Evolutionary conservation across 2,113 vertebrate genomes (phyloP).

Genomic region (Ranitomeya imitator): DNA sequence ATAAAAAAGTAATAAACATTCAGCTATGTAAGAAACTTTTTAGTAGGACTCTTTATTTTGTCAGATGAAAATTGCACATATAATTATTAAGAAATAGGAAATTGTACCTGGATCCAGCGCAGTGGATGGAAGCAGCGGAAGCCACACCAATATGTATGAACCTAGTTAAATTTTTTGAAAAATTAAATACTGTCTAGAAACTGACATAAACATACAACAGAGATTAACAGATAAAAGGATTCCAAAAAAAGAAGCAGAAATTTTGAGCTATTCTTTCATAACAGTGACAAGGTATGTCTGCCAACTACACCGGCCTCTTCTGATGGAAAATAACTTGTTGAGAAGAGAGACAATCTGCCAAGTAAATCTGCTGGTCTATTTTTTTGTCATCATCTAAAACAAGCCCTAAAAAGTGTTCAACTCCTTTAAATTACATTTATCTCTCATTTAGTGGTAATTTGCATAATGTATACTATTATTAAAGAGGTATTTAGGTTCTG

Average conservation of each 20-base stretch:
- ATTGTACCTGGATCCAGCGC: constrained; percentile 49
- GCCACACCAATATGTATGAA: constrained; percentile 47
- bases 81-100: constrained; percentile 19
- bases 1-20: background rate
- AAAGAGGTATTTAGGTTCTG: no score
- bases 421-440: no score
- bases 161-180: constrained; percentile 50
- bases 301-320: background rate
- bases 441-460: no score
- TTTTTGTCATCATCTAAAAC: no score
- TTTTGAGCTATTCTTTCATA: background rate
- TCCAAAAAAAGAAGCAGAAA: background rate
- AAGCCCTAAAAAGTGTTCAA: no score
- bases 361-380: background rate
- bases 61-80: background rate
- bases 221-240: background rate
- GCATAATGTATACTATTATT: no score
- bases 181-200: constrained; percentile 46
- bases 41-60: background rate
- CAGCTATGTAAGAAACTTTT: background rate
- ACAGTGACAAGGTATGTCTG: background rate
- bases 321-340: background rate
- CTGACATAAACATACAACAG: background rate
- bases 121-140: constrained; percentile 43
- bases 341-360: no score